Conservation (phyloP, 1,140 invertebrate species). For the Nebria ingens region DNA sequence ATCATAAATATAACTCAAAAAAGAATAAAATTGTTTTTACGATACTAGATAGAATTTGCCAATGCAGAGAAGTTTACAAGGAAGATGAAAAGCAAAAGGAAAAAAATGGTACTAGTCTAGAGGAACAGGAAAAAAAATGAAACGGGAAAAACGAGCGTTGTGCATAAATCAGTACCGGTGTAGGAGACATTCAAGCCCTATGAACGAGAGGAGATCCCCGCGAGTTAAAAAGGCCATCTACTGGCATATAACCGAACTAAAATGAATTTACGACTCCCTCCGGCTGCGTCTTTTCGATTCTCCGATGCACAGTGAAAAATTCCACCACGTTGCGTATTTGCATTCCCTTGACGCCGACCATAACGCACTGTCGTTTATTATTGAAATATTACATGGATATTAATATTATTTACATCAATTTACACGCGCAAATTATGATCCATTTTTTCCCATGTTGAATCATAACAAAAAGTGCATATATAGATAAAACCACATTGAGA, state of each 20-base stretch:
- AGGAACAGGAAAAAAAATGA: too few relatives aligned
- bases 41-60: background rate
- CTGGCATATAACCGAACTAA: conserved; percentile 12
- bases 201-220: background rate
- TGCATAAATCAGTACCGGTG: background rate
- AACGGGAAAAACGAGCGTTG: too few relatives aligned
- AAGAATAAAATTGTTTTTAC: background rate
- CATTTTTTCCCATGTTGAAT: too few relatives aligned
- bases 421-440: too few relatives aligned
- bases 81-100: background rate
- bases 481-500: too few relatives aligned
- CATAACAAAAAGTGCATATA: too few relatives aligned
- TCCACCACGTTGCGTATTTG: background rate
- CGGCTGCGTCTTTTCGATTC: conserved; percentile 9
- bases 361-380: background rate
- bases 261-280: conserved; percentile 11
- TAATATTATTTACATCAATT: background rate
- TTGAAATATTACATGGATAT: too few relatives aligned
- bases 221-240: background rate
- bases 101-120: too few relatives aligned
- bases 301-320: background rate
- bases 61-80: too few relatives aligned
- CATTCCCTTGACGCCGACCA: background rate
- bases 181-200: too few relatives aligned
- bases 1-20: background rate